Percentiles rank a stretch among this genome's conserved stretches.
phyloP scores from a whole-genome alignment of 2,113 vertebrate genomes.

The Nematolebias whitei region DNA sequence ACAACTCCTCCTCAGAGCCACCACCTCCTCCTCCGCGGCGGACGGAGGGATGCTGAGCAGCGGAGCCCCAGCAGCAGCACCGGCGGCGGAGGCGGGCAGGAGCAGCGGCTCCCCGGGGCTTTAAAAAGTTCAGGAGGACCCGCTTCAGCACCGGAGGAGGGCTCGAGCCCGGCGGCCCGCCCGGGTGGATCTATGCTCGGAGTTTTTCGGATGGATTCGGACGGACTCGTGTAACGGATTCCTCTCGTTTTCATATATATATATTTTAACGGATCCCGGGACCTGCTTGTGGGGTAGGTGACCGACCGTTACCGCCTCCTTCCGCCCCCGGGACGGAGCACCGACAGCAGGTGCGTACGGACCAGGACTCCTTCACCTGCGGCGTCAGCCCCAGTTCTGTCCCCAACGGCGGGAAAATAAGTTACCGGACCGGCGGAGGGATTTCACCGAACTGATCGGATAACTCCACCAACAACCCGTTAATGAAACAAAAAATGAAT shows the following conservation, averaged over 20 bases:
- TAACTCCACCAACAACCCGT: too few species aligned
- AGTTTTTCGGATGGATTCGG: too few species aligned
- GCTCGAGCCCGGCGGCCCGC: too few species aligned
- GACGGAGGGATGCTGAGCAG: slow-evolving; percentile 39
- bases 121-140: slow-evolving; percentile 60
- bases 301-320: slow-evolving; percentile 8
- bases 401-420: neutral
- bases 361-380: too few species aligned
- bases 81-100: neutral
- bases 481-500: neutral
- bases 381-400: too few species aligned
- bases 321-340: too few species aligned
- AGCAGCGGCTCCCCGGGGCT: slow-evolving; percentile 27
- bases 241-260: too few species aligned
- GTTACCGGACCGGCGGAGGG: neutral
- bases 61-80: slow-evolving; percentile 25
- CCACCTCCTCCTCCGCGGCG: slow-evolving; percentile 15
- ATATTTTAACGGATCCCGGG: slow-evolving; percentile 21
- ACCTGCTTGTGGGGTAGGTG: neutral
- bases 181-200: neutral
- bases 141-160: neutral
- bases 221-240: too few species aligned
- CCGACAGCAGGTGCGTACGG: neutral
- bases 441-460: neutral
- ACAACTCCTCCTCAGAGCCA: slow-evolving; percentile 25